Evolutionary conservation across 2,888 invertebrate genomes (phyloP).

Genomic region (Amphipyra tragopoginis): DNA sequence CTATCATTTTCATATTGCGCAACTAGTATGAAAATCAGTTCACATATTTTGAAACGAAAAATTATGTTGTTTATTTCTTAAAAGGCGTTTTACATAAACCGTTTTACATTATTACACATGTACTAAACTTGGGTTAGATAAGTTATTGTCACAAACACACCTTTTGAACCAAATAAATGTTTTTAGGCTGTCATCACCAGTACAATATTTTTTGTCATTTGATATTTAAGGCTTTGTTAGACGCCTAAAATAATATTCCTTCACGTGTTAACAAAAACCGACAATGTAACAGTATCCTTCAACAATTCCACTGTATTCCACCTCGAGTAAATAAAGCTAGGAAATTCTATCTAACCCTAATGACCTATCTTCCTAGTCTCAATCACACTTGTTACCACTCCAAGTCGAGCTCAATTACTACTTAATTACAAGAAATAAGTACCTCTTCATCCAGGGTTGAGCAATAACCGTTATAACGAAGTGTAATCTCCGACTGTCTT

Average conservation of each 20-base stretch:
- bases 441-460: conserved; percentile 50
- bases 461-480: conserved; percentile 55
- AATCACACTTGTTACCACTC: conserved; percentile 38
- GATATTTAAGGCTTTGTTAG: too few relatives aligned
- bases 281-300: background rate
- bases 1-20: too few relatives aligned
- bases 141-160: background rate
- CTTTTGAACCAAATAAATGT: background rate
- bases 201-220: too few relatives aligned
- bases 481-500: conserved; percentile 50
- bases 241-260: background rate
- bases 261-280: background rate
- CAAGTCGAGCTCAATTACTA: conserved; percentile 49
- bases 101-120: background rate
- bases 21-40: too few relatives aligned
- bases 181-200: background rate
- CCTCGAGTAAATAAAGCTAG: conserved; percentile 30
- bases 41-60: too few relatives aligned
- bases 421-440: conserved; percentile 56
- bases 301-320: background rate
- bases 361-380: conserved; percentile 23
- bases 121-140: background rate
- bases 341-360: conserved; percentile 34
- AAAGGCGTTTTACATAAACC: too few relatives aligned
- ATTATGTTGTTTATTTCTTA: too few relatives aligned